Evolutionary conservation across 2,797 vertebrate species (phyloP), one percentile per base, ranked within the genome.

Genomic region (Enteromius mattozi): DNA sequence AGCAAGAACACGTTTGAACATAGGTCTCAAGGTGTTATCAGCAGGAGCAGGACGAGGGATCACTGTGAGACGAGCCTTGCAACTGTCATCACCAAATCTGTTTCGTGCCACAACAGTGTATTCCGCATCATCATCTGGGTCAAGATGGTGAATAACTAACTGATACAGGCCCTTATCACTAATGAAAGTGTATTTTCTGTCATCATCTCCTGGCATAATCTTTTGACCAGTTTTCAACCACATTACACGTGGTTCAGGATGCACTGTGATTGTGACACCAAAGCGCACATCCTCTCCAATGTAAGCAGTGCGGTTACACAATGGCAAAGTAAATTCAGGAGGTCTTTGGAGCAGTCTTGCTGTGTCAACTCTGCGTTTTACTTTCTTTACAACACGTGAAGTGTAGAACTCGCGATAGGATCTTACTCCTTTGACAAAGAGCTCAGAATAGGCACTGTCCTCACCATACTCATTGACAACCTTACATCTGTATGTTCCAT

Each of bases 191-290:
- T 99, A 99, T 83, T 99, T 99, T 89, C 40, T 98, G 4, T 98
- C 97, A 75, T 99, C 97, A 13, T 97, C 92, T 81, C 95, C 97
- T 84, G 98, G 97, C 87, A 97, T 94, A 84, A 99, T 96, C 93
- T 98, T 99, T 93, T 99, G 98, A 86, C 98, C 98, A 51, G 97
- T 97, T 91, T 98, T 99, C 89, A 97, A 96, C 98, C 98, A 99
- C 1, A 96, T 96, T 79, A 99, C 95, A 69, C 97, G 97, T 90
- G 98, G 98, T 85, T 99, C 98, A 84, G 98, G 98, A 89, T 99
- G 98, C 87, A 99, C 98, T 24, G 98, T 99, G 90, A 99, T 97
- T 68, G 98, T 99, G 75, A 99, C 98, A 17, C 97, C 93, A 66
- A 99, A 97, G 61, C 99, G 96, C 84, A 99, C 89, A 71, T 96